Conservation (phyloP, 2,797 vertebrate species). For the Pogoniulus pusillus region DNA sequence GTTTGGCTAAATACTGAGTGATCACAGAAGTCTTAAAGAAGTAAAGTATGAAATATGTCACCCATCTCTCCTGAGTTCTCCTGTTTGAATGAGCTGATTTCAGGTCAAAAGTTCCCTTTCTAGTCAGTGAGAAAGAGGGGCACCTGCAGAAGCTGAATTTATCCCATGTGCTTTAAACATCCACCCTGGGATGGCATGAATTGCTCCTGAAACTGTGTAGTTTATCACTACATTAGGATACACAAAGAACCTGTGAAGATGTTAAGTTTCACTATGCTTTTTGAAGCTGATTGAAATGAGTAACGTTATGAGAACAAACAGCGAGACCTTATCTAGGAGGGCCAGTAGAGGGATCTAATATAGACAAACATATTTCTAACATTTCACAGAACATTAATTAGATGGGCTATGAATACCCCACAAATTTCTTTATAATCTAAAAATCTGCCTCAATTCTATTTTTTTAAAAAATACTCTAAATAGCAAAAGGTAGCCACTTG, state of each 20-base stretch:
- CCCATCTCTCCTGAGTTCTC: background rate
- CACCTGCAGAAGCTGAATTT: background rate
- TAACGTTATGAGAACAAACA: background rate
- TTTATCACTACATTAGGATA: background rate
- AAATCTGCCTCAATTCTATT: background rate
- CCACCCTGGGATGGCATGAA: background rate
- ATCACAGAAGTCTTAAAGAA: background rate
- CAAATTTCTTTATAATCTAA: background rate
- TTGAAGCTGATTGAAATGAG: background rate
- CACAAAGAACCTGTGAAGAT: background rate
- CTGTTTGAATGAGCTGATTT: background rate
- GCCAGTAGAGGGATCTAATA: background rate
- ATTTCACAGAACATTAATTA: background rate
- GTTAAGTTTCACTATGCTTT: background rate
- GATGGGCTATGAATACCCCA: fast-evolving
- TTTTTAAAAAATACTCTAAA: background rate
- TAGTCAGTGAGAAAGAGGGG: background rate
- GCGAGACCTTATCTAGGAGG: background rate
- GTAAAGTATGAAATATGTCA: background rate
- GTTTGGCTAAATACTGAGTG: background rate
- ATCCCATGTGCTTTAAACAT: background rate
- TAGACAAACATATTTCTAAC: background rate
- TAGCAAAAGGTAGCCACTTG: too few relatives aligned
- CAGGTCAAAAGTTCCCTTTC: background rate
- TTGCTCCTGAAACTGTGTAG: background rate